phyloP scores from a whole-genome alignment of 2,797 vertebrate species.

The Lagodon rhomboides region DNA sequence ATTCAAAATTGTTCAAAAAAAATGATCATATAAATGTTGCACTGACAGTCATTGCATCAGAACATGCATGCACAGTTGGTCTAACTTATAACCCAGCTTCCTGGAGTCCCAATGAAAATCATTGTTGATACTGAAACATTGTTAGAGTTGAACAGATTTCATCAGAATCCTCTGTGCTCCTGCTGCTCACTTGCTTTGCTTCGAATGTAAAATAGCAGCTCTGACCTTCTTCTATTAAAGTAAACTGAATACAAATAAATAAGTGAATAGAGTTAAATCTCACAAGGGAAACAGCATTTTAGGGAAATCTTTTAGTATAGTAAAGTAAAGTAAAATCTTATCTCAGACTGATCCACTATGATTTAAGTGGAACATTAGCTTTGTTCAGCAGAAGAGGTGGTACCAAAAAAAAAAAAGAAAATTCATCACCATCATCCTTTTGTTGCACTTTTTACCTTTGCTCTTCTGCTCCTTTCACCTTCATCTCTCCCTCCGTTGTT shows the following conservation, averaged over 20 bases:
- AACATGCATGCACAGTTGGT: too few relatives aligned
- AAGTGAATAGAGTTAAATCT: neutral
- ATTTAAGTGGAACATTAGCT: neutral
- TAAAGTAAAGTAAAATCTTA: neutral
- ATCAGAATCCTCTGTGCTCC: too few relatives aligned
- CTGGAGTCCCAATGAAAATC: too few relatives aligned
- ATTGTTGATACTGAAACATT: too few relatives aligned
- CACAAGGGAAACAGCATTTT: neutral
- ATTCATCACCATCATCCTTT: neutral
- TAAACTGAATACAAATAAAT: neutral
- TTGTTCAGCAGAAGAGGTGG: neutral
- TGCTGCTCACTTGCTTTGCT: neutral
- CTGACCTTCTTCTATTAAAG: neutral
- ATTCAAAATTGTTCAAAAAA: too few relatives aligned
- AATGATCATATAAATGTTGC: too few relatives aligned
- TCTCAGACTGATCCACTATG: constrained; percentile 1
- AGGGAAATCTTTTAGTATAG: neutral
- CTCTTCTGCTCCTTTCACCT: neutral
- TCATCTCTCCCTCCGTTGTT: neutral
- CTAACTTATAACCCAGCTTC: too few relatives aligned
- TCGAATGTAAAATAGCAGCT: neutral
- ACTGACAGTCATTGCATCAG: too few relatives aligned
- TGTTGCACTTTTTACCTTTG: neutral
- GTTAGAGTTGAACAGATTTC: too few relatives aligned
- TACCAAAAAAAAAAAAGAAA: neutral